Base-by-base conservation (phyloP, 2,797 vertebrate genomes). In the Onychomys leucogaster region DNA sequence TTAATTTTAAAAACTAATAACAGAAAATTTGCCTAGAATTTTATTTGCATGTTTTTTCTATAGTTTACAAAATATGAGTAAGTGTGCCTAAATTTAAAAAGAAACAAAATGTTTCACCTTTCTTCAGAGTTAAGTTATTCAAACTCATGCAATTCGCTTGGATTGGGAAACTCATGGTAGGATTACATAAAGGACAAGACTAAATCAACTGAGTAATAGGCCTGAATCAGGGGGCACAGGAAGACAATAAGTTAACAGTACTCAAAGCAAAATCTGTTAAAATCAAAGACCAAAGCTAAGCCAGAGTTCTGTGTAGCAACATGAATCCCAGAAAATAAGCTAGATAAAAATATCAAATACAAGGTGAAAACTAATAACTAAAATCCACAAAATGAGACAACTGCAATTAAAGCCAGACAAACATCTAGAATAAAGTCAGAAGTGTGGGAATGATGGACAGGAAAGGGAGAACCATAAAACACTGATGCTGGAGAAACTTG, bases 401-500 rank as follows among this genome's bases (percentile, higher is more conserved):
- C 7, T 37, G 12, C 29, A 61, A 46, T 37, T 41, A 61, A 37
- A 73, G 8, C 21, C 5, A 63, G 34, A 81, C 17, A 5, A 75
- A 8, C 43, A 12, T 46, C 59, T 46, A 34, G 29, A 57, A 92
- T 32, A 6, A 8, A 37, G 41, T 7, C 21, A 71, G 34, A 8
- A 32, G 0, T 10, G 0, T 34, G 2, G 14, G 3, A 29, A 21
- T 0, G 2, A 1, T 59, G 17, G 23, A 1, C 27, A 80, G 25
- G 27, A 12, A 32, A 41, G 11, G 27, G 13, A 55, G 21, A n/a
- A 29, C 2, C 52, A 21, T 63, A 10, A 93, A 80, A 63, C 3
- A 1, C 41, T 0, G 2, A 19, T 67, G 67, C n/a, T 25, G 4
- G 9, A 65, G n/a, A 23, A 95, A 55, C 6, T 0, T 63, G 17